Percentiles rank a stretch among this genome's conserved stretches.
Evolutionary conservation across 2,113 vertebrate species (phyloP).

Genomic region (Indicator maculatus): DNA sequence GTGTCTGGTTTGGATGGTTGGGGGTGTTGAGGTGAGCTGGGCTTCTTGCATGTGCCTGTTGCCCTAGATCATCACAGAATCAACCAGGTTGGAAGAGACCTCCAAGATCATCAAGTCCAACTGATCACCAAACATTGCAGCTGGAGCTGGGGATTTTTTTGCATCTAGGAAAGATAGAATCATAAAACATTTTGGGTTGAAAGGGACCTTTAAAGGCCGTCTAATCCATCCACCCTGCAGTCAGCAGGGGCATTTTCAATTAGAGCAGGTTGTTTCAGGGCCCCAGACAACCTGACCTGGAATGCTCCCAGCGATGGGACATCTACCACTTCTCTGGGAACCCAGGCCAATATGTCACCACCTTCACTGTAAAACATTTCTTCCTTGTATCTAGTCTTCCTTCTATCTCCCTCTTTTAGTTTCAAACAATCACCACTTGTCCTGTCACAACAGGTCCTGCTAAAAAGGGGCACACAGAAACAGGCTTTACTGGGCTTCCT

Average conservation of each 20-base stretch:
- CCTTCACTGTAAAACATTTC: neutral
- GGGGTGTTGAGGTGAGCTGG: neutral
- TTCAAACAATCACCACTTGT: neutral
- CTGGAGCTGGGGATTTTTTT: neutral
- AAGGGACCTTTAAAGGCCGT: neutral
- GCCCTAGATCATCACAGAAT: neutral
- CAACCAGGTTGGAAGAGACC: no score
- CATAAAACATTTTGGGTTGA: neutral
- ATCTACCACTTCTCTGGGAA: neutral
- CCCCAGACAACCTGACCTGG: neutral
- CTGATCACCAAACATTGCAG: neutral
- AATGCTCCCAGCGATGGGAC: neutral
- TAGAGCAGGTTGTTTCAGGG: neutral
- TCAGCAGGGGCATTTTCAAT: neutral
- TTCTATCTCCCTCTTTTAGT: neutral
- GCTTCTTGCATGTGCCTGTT: rapidly evolving
- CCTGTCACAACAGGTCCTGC: neutral
- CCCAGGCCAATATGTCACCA: neutral
- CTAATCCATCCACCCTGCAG: neutral
- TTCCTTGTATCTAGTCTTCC: neutral
- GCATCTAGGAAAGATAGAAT: neutral
- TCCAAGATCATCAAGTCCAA: no score
- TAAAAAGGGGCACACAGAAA: neutral
- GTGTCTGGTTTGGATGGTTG: rapidly evolving
- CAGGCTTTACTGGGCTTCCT: neutral